Percentiles rank a stretch among this genome's conserved stretches.
phyloP scores from a whole-genome alignment of 2,888 invertebrate species.

The Trimorus sp. region DNA sequence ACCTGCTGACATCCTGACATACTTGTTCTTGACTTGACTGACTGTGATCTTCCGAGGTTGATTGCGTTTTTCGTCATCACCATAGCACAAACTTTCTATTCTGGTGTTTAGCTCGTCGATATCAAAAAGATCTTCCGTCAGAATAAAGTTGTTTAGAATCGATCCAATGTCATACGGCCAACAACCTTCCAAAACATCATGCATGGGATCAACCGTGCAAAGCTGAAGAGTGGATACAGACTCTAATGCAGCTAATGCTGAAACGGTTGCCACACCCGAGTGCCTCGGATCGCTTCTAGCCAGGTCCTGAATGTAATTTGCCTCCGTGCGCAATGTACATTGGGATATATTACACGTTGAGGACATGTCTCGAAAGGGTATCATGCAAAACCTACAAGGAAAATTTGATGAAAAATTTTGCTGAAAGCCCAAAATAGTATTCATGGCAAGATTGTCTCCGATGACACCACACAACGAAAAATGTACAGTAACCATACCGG shows the following conservation, averaged over 20 bases:
- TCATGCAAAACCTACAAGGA: slow-evolving; percentile 22
- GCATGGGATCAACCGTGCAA: slow-evolving; percentile 51
- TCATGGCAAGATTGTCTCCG: slow-evolving; percentile 26
- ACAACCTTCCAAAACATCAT: slow-evolving; percentile 62
- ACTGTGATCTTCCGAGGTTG: slow-evolving; percentile 39
- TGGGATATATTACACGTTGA: slow-evolving; percentile 14
- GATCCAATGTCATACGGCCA: slow-evolving; percentile 55
- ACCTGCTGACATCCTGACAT: no score
- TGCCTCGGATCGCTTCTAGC: slow-evolving; percentile 27
- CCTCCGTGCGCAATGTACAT: slow-evolving; percentile 23
- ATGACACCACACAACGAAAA: slow-evolving; percentile 23
- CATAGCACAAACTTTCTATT: slow-evolving; percentile 31
- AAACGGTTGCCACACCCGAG: slow-evolving; percentile 43
- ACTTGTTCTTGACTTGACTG: slow-evolving; percentile 33
- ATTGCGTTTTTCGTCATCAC: slow-evolving; percentile 50
- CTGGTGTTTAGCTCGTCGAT: slow-evolving; percentile 52
- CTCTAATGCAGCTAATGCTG: slow-evolving; percentile 29
- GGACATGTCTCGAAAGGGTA: slow-evolving; percentile 6
- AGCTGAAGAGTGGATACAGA: slow-evolving; percentile 23
- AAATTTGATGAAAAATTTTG: slow-evolving; percentile 32
- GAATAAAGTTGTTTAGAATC: slow-evolving; percentile 26
- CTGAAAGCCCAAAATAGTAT: slow-evolving; percentile 31
- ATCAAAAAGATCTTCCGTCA: slow-evolving; percentile 18
- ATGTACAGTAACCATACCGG: not conserved
- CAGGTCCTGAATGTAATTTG: slow-evolving; percentile 23